Evolutionary conservation across 2,113 vertebrate genomes (phyloP), one percentile per base, ranked within the genome.

Genomic region (Dermatemys mawii): DNA sequence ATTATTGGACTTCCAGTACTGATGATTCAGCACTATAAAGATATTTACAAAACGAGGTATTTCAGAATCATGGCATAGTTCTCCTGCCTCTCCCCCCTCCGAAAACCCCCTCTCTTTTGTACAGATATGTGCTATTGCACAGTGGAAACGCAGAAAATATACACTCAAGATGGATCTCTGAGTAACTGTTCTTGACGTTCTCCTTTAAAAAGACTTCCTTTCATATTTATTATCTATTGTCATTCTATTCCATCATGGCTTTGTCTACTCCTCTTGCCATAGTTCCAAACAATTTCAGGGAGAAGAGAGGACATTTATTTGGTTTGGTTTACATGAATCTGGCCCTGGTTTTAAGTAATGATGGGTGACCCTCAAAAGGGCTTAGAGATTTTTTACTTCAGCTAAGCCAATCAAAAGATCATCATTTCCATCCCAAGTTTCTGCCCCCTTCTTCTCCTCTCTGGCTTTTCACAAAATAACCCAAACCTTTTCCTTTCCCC

Each of bases 31-130:
- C 89, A 16, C n/a, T 93, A 41, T 38, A 87, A 95, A 96, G 84
- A 86, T 95, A 85, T 95, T 97, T 96, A 95, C 83, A 95, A 85
- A 97, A 97, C 96, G 93, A 96, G 89, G 84, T 91, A 94, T 93
- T 93, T 88, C 93, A 93, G 88, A 94, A 94, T 90, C 96, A 91
- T 92, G 91, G 92, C 87, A 63, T 13, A 50, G 79, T 88, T 94
- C 83, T 89, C 27, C 38, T 8, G 10, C n/a, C 35, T 11, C 63
- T 8, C 48, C n/a, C 54, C 87, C 60, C 95, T 96, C 94, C 94
- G 90, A 86, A 94, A 93, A 86, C 44, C 10, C 67, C 85, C 90
- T 85, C 79, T 60, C 87, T 97, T 92, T 54, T 87, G 70, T 97
- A 93, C 91, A 93, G 79, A 87, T 67, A 38, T 48, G 41, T 73